Base-by-base conservation (phyloP, 2,888 invertebrate species). In the Cylindroiulus punctatus region DNA sequence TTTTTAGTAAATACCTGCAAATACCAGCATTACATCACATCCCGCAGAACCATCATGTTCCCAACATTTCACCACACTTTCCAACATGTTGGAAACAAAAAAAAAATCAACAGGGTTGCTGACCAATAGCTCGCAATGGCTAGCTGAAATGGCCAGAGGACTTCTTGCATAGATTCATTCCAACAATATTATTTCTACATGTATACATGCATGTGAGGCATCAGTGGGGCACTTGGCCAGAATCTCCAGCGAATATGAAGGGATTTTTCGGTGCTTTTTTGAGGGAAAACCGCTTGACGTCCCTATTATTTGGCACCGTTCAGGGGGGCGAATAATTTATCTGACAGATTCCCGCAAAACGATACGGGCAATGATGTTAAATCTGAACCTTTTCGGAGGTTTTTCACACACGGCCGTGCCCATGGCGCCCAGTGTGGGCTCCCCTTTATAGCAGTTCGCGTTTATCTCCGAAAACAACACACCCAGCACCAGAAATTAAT, bases 351-450 rank as follows among this genome's bases (percentile, higher is more conserved):
- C 65, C 65, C 65, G 65, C 65, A 22, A 65, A 65, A 65, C 65
- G 65, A 65, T 65, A 65, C 65, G 26, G 65, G 65, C 65, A 65
- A 26, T 65, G 26, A 65, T 65, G 65, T 65, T 26, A 65, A 65
- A 65, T 65, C 12, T 65, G 26, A 65, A 65, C 26, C 65, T 65
- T 65, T 65, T 65, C n/a, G 26, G 65, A 65, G 26, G 65, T 65
- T 65, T 65, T 65, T 26, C 57, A 57, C 57, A 22, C 65, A 26
- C 26, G 65, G 65, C 65, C 65, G 65, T 26, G 65, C 65, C 65
- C 65, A 26, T 65, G 65, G 10, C 22, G 8, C 65, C 65, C 65
- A 65, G 65, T 65, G 65, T 65, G 65, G 10, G 10, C 12, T 65
- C 65, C 12, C 26, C 26, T 65, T 65, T 65, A 57, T 57, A 57